Percentiles rank a stretch among this genome's conserved stretches.
These are phyloP conservation scores for Scaptomyza graminum DNA, from an alignment of 1,140 invertebrate species.

Conservation along the genomic window DNA sequence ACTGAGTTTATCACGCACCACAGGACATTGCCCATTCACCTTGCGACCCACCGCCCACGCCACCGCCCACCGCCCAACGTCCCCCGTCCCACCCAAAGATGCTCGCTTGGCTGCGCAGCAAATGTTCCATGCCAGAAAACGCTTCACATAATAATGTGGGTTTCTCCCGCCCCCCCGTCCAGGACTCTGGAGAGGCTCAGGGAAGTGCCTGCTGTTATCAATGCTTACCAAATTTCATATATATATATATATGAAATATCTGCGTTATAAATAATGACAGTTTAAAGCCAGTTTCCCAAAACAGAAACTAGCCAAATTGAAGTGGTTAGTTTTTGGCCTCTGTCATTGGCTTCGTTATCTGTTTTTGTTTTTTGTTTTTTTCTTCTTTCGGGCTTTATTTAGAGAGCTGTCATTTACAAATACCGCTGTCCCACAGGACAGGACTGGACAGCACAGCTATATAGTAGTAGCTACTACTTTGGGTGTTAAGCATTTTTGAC, in stretches of 20 bases:
- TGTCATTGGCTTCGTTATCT: background rate
- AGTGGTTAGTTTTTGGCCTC: constrained; percentile 13
- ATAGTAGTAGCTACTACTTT: constrained; percentile 9
- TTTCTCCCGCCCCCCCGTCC: background rate
- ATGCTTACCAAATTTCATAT: constrained; percentile 42
- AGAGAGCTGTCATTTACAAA: constrained; percentile 44
- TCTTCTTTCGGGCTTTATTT: constrained; percentile 37
- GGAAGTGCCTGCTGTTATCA: constrained; percentile 22
- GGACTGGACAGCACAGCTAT: background rate
- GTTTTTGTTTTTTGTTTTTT: background rate
- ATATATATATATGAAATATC: constrained; percentile 11
- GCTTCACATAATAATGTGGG: constrained; percentile 59
- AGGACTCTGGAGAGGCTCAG: constrained; percentile 15
- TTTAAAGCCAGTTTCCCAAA: constrained; percentile 43
- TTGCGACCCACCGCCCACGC: constrained; percentile 10
- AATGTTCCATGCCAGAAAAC: constrained; percentile 69
- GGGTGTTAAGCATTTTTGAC: constrained; percentile 67
- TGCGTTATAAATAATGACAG: constrained; percentile 57
- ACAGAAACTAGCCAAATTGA: constrained; percentile 25
- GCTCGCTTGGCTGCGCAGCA: constrained; percentile 67
- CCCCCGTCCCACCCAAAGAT: constrained; percentile 28
- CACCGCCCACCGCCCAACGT: too few species aligned
- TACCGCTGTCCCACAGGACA: constrained; percentile 36
- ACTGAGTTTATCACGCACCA: constrained; percentile 72
- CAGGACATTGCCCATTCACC: constrained; percentile 74